A percentile compares a stretch with the other conserved stretches of the same genome.
Conservation (phyloP, 2,888 invertebrate genomes). For the Tiliacea citrago region DNA sequence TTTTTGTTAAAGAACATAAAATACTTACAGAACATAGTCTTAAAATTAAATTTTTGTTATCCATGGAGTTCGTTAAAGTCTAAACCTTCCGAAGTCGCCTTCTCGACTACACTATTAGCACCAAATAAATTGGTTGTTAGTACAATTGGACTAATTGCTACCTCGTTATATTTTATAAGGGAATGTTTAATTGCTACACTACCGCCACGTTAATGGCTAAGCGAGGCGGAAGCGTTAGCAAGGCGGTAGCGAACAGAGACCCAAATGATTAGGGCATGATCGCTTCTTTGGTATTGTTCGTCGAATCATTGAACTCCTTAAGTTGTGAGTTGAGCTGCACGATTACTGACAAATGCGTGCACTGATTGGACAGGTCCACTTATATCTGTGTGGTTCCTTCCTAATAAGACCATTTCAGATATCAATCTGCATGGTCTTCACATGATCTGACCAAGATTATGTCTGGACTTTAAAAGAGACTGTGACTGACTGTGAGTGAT, state of each 20-base stretch:
- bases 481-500: too few species aligned
- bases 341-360: not conserved
- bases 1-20: not conserved
- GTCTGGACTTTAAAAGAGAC: too few species aligned
- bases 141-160: slow-evolving; percentile 19
- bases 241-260: not conserved
- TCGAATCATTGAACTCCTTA: not conserved
- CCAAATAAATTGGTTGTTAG: slow-evolving; percentile 41
- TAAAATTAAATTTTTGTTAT: slow-evolving; percentile 14
- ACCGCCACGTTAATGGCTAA: too few species aligned
- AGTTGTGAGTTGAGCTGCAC: not conserved
- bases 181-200: slow-evolving; percentile 3
- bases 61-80: slow-evolving; percentile 28
- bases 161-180: slow-evolving; percentile 19
- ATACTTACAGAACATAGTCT: slow-evolving; percentile 49
- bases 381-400: too few species aligned
- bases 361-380: not conserved
- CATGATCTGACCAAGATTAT: too few species aligned
- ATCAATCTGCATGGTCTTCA: too few species aligned
- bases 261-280: not conserved
- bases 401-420: too few species aligned
- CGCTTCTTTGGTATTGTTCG: not conserved
- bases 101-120: slow-evolving; percentile 17
- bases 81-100: not conserved
- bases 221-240: not conserved